phyloP scores from a whole-genome alignment of 2,113 vertebrate genomes.

The Heterocephalus glaber region DNA sequence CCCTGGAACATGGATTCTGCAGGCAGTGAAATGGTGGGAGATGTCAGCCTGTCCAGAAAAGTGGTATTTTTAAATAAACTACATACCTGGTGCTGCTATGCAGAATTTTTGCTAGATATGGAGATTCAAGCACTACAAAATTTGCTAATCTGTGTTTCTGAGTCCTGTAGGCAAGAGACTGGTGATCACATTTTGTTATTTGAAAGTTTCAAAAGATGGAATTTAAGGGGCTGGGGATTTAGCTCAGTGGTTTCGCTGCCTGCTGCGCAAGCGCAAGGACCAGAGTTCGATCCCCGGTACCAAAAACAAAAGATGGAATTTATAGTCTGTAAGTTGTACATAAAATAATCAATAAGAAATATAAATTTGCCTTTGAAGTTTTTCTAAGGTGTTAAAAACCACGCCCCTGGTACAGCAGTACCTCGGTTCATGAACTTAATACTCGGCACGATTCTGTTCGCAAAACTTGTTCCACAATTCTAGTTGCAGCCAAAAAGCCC shows the following conservation, averaged over 20 bases:
- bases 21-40: conserved; percentile 4
- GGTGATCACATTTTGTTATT: neutral
- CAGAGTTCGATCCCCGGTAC: no score
- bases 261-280: no score
- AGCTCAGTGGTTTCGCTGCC: no score
- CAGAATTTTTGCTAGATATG: conserved; percentile 3
- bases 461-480: neutral
- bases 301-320: conserved; percentile 36
- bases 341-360: conserved; percentile 22
- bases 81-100: neutral
- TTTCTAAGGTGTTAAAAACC: neutral
- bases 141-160: conserved; percentile 30
- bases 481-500: neutral
- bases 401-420: neutral
- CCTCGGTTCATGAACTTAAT: neutral
- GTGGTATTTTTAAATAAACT: neutral
- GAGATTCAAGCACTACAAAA: neutral
- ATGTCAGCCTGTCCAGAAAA: neutral
- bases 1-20: neutral
- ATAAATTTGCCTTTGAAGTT: conserved; percentile 29
- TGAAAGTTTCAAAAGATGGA: conserved; percentile 32
- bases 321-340: neutral
- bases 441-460: neutral
- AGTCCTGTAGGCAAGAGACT: neutral
- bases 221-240: no score